Evolutionary conservation across 2,888 invertebrate genomes (phyloP).

Genomic region (Dryomyza anilis): DNA sequence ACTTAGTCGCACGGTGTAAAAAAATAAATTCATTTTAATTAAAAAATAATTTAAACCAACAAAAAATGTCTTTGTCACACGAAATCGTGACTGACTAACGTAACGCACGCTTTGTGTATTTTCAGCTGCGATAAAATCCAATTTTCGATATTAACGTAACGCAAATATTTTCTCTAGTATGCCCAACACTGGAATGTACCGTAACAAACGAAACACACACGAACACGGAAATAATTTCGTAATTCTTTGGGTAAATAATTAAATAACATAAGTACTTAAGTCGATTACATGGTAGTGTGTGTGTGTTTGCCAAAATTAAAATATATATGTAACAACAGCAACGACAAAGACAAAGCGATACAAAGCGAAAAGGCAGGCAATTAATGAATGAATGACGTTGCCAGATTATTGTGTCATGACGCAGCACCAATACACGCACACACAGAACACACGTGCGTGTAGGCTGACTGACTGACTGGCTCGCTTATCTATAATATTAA

Average conservation of each 20-base stretch:
- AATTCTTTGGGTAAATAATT: constrained; percentile 2
- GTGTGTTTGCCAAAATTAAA: constrained; percentile 12
- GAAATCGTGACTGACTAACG: too few species aligned
- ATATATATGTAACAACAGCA: neutral
- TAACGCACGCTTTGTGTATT: too few species aligned
- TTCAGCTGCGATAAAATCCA: too few species aligned
- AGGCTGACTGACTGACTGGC: neutral
- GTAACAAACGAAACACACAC: too few species aligned
- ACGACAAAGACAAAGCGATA: neutral
- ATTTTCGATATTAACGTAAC: too few species aligned
- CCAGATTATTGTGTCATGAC: constrained; percentile 15
- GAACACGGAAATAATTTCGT: neutral
- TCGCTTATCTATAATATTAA: neutral
- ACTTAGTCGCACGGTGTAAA: too few species aligned
- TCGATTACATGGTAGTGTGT: constrained; percentile 10
- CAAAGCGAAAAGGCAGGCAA: neutral
- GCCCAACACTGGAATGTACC: too few species aligned
- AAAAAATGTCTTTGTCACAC: too few species aligned
- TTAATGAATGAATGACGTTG: constrained; percentile 11
- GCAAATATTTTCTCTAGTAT: too few species aligned
- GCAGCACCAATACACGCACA: neutral
- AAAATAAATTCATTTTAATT: too few species aligned
- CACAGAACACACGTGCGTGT: neutral
- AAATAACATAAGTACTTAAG: constrained; percentile 8
- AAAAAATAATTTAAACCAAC: too few species aligned